Base-by-base conservation (phyloP, 64 coral and sea anemone genomes). In the Astreopora myriophthalma region DNA sequence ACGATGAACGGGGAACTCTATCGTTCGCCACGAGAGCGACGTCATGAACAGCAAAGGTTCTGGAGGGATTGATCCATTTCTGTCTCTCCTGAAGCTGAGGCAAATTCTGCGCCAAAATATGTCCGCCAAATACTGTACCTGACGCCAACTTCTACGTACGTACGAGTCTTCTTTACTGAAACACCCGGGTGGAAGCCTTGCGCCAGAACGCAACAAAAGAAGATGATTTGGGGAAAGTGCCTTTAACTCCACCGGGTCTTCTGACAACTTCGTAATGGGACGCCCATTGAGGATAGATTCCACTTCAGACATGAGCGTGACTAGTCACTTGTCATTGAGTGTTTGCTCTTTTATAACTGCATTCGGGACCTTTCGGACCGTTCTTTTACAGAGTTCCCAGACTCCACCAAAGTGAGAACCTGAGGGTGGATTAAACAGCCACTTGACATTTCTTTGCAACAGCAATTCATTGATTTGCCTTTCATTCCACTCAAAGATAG, bases 401-500 rank as follows among this genome's bases (percentile, higher is more conserved):
- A 88, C 30, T 5, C 68, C 88, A 24, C 74, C 88, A 12, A 65
- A 39, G 48, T 78, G 73, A 12, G 88, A 90, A 1, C 51, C 62
- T 20, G 75, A 29, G 29, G 89, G 89, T 19, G 62, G 89, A 22
- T 90, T 90, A 40, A 88, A 88, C 16, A 39, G 2, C 86, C 86
- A 75, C 17, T 74, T 85, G 55, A 86, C 9, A 22, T 72, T 66
- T 8, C 84, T 40, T 70, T 52, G 87, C 20, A 89, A 30, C 0
- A 77, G 73, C 33, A 77, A 89, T 7, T 77, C 72, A 28, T 76
- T 42, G 11, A 74, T 89, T 34, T 63, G 34, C 19, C 20, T 34
- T 7, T 67, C 22, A 27, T 85, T 86, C 83, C 83, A 86, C 0
- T 48, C 34, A 66, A 20, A n/a, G 25, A 86, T 69, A 46, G 83